Conservation (phyloP, 2,797 vertebrate species). For the Sylvia borin region DNA sequence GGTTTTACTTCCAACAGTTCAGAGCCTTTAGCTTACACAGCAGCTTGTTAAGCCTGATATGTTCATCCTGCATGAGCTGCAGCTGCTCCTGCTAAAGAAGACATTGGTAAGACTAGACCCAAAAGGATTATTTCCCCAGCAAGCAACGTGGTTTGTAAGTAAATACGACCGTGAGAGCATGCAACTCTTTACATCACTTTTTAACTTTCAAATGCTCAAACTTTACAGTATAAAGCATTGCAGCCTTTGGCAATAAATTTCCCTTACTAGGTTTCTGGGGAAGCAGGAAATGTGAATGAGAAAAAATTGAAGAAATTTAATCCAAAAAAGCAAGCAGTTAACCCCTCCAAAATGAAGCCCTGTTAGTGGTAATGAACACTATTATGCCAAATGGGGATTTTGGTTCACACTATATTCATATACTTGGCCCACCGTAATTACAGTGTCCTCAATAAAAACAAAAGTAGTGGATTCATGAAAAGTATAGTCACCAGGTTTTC, state of each 20-base stretch:
- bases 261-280: neutral
- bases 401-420: neutral
- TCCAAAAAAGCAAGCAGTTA: neutral
- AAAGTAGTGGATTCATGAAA: neutral
- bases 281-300: neutral
- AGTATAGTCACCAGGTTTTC: neutral
- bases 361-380: neutral
- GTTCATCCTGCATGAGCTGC: conserved; percentile 69
- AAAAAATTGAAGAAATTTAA: neutral
- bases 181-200: neutral
- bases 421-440: neutral
- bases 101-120: neutral
- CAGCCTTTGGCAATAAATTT: neutral
- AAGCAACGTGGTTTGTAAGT: neutral
- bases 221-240: neutral
- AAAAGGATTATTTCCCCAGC: neutral
- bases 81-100: conserved; percentile 74
- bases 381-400: neutral
- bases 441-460: neutral
- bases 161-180: neutral
- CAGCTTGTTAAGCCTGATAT: conserved; percentile 61
- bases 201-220: neutral
- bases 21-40: conserved; percentile 74
- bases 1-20: conserved; percentile 73
- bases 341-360: neutral